Evolutionary conservation across 2,113 vertebrate genomes (phyloP), one percentile per base, ranked within the genome.

Genomic region (Gymnogyps californianus): DNA sequence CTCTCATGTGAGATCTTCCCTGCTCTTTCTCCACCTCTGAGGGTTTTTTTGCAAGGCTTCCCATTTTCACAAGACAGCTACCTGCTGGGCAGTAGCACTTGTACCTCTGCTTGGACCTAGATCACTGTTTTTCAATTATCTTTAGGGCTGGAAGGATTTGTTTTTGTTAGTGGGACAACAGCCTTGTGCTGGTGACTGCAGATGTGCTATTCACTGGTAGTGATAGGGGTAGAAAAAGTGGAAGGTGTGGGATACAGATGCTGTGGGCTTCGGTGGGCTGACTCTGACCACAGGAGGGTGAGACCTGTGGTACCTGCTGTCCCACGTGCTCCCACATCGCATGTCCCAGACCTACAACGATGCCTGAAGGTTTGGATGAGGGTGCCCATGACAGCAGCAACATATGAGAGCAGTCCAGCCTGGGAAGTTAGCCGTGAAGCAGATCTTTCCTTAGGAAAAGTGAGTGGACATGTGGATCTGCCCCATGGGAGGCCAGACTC

Each of bases 221-320:
- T 3, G 9, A 16, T 24, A 25, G 25, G 5, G 40, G 26, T 26
- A 62, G 78, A n/a, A 42, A 20, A 72, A 36, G n/a, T 20, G 78
- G 28, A 25, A 59, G 10, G 10, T 55, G n/a, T 66, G 42, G 22
- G 51, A 21, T 66, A 16, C 0, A 0, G 59, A 4, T 54, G 11
- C 34, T 62, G 51, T 31, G 75, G 31, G 46, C 21, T 81, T 61
- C 2, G 1, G 42, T 7, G 57, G 25, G 44, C 21, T 46, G 42
- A 4, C 28, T 42, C 32, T 70, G 67, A 52, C 36, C 24, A 19
- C 51, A 62, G 55, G 3, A 69, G 8, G 14, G 12, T 3, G 2
- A 85, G 15, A 36, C 2, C 46, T 25, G 1, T 7, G 38, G n/a
- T 31, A 59, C 20, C 29, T 75, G 38, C 49, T 57, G 46, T 28